Conservation (phyloP, 1,140 invertebrate genomes). For the Reticulitermes speratus region DNA sequence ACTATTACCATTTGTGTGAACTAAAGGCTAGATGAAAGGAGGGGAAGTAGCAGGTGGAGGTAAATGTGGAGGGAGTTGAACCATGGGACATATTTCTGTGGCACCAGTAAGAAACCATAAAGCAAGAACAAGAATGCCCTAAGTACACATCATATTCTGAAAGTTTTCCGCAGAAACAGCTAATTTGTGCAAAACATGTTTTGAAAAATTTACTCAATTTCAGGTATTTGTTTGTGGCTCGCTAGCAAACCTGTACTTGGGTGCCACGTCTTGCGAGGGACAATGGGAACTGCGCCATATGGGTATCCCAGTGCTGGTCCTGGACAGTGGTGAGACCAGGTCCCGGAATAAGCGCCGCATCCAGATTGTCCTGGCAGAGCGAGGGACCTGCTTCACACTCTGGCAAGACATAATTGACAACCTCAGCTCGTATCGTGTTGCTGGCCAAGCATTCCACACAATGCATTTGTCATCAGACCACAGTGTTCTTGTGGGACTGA, state of each 20-base stretch:
- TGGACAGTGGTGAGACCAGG: conserved; percentile 73
- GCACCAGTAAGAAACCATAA: neutral
- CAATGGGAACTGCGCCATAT: conserved; percentile 76
- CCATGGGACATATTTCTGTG: neutral
- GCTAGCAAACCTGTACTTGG: conserved; percentile 75
- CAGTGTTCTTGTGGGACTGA: conserved; percentile 61
- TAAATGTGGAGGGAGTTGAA: neutral
- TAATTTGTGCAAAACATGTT: conserved; percentile 40
- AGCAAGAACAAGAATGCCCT: neutral
- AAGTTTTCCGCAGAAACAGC: conserved; percentile 41
- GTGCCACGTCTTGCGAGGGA: conserved; percentile 50
- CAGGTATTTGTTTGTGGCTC: conserved; percentile 76
- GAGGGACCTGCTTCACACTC: conserved; percentile 80
- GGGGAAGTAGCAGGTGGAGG: neutral
- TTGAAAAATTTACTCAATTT: conserved; percentile 35
- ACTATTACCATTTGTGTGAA: too few relatives aligned
- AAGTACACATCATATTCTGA: neutral
- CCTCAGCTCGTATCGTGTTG: conserved; percentile 56
- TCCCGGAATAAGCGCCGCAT: conserved; percentile 70
- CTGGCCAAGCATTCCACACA: conserved; percentile 75
- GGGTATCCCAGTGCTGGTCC: conserved; percentile 76
- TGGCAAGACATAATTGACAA: conserved; percentile 81
- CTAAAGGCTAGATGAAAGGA: neutral
- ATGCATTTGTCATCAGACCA: conserved; percentile 73
- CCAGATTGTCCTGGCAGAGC: conserved; percentile 75